Evolutionary conservation across 1,140 invertebrate species (phyloP), one percentile per base, ranked within the genome.

Genomic region (Mycetomoellerius zeteki): DNA sequence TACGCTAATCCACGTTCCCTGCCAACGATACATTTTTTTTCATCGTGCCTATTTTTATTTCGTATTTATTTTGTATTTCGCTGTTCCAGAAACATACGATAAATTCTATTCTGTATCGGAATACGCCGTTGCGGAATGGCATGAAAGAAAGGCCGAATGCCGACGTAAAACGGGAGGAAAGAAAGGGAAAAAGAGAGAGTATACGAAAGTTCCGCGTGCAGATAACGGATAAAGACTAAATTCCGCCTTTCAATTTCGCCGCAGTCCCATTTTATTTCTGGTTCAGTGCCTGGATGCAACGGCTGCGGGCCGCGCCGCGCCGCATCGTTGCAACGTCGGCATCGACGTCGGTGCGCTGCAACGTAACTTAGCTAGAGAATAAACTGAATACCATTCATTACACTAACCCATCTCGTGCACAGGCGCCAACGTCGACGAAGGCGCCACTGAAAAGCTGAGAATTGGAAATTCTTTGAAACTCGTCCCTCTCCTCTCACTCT

Each of bases 341-440:
- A 62, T 33, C 77, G 86, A 78, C 76, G 88, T 89, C 78, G 86
- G 50, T 56, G 72, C 69, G 80, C 37, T 50, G 86, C 91, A 90
- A 87, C 88, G 85, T 91, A 93, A 93, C 91, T 94, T 92, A 92
- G 88, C 86, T 90, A 24, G 80, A 87, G 88, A 94, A 94, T 94
- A 94, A 94, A 94, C 93, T 93, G 93, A 94, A 94, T 94, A 90
- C 93, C 90, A 94, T 94, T 94, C 93, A 94, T 94, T 93, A 94
- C 91, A 87, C 86, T 91, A 92, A 89, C 87, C 64, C 92, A 84
- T 47, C 75, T 73, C 72, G 77, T 65, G 60, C 84, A 82, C 88
- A 86, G 76, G 91, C 87, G 90, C 86, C 86, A 89, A 88, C 88
- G 90, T 85, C 88, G 86, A 87, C 88, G 86, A 87, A 90, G 60